Evolutionary conservation across 2,113 vertebrate species (phyloP).

Genomic region (Rafetus swinhoei): DNA sequence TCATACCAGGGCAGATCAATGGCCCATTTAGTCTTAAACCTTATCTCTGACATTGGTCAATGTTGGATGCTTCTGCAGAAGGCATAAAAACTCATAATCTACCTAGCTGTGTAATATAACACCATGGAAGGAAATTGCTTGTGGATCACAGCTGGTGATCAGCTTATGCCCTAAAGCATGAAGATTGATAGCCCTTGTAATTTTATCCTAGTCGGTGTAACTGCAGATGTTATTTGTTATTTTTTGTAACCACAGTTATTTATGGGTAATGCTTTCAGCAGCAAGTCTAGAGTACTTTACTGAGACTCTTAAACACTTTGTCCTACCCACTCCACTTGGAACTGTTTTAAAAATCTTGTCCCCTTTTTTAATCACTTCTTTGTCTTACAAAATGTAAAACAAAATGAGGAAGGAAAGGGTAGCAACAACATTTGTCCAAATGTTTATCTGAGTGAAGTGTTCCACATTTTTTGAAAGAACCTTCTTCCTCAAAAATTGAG

Average conservation of each 20-base stretch:
- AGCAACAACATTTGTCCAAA: neutral
- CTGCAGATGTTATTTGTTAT: neutral
- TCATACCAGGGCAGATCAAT: neutral
- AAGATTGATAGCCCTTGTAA: constrained; percentile 21
- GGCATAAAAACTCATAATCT: neutral
- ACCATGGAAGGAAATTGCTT: neutral
- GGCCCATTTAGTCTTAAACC: neutral
- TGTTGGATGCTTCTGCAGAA: neutral
- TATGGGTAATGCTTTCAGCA: neutral
- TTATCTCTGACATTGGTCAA: neutral
- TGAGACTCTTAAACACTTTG: neutral
- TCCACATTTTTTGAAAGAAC: neutral
- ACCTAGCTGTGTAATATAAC: constrained; percentile 10
- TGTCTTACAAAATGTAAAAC: neutral
- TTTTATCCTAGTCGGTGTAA: neutral
- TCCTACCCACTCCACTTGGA: neutral
- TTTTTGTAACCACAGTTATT: constrained; percentile 17
- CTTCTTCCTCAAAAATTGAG: too few relatives aligned
- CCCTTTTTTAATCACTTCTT: neutral
- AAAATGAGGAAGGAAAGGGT: neutral
- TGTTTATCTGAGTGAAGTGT: neutral
- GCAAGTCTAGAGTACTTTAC: neutral
- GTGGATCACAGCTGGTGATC: constrained; percentile 2
- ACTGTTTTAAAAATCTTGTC: neutral
- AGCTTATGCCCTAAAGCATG: neutral